Base-by-base conservation (phyloP, 1,140 invertebrate genomes). In the Pogonus chalceus region DNA sequence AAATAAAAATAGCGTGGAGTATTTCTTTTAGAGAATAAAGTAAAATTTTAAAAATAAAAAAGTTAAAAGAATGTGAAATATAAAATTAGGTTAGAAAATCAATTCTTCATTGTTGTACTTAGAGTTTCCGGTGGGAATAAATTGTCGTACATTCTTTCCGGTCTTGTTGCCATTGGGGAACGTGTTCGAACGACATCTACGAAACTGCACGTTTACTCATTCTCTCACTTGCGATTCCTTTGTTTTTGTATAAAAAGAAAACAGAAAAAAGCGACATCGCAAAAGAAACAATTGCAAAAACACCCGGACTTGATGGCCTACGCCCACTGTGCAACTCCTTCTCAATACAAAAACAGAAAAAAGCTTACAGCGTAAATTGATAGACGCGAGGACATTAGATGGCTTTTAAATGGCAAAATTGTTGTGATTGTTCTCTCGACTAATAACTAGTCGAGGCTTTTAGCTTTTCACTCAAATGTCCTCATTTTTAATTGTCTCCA, bases 261-360 rank as follows among this genome's bases (percentile, higher is more conserved):
- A 12, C 37, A 43, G 7, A 43, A 31, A 31, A 31, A 31, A 4
- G 14, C 14, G 26, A 31, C 4, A 16, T 10, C 37, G 18, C 37
- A 43, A n/a, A n/a, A 18, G 18, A 43, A 43, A 43, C 37, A 43
- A 43, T 43, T 43, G 18, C 37, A 43, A 43, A 18, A 43, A 43
- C 37, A 18, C 4, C 26, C 26, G 26, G 4, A 31, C 4, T 31
- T 31, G 4, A 14, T 14, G 26, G 14, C 14, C 4, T 31, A 4
- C 26, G 26, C 26, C 26, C 14, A 31, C 26, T 4, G 14, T 31
- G 26, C 26, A 31, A 4, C 26, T 31, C 14, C 26, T 31, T 31
- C 14, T 31, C 26, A 31, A 31, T 31, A 14, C 26, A 31, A 31
- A n/a, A n/a, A n/a, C n/a, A n/a, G n/a, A n/a, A n/a, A n/a, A n/a